These are phyloP conservation scores for Polydrusus tereticollis DNA, from an alignment of 2,888 invertebrate genomes.

Conservation along the genomic window DNA sequence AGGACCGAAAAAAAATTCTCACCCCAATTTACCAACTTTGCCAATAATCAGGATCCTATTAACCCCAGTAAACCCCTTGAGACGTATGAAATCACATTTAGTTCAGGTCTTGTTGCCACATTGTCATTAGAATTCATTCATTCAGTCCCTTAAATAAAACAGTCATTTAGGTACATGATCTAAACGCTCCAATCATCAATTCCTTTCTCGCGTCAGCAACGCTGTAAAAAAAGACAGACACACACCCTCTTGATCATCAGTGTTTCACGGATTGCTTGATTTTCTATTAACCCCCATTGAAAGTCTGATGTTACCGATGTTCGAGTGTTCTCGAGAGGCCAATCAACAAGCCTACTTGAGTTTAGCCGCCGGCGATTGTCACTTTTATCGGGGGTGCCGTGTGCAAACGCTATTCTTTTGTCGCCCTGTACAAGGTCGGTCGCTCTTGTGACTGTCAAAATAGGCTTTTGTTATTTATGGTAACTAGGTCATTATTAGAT, in stretches of 20 bases:
- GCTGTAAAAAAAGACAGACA: constrained; percentile 19
- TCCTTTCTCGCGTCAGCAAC: neutral
- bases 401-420: constrained; percentile 33
- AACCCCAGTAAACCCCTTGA: constrained; percentile 22
- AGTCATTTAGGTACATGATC: constrained; percentile 12
- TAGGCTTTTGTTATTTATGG: constrained; percentile 35
- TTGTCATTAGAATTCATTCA: constrained; percentile 27
- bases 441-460: constrained; percentile 31
- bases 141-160: constrained; percentile 30
- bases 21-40: constrained; percentile 8
- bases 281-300: constrained; percentile 32
- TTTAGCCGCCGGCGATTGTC: constrained; percentile 31
- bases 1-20: neutral
- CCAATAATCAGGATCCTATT: constrained; percentile 23
- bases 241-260: constrained; percentile 18
- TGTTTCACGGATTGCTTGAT: constrained; percentile 16
- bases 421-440: constrained; percentile 21
- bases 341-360: constrained; percentile 42
- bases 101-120: constrained; percentile 31
- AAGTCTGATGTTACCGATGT: constrained; percentile 41
- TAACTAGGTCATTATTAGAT: constrained; percentile 38
- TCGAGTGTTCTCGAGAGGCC: constrained; percentile 49
- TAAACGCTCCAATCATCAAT: constrained; percentile 10
- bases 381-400: constrained; percentile 27
- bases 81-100: constrained; percentile 37